Conservation (phyloP, 2,888 invertebrate genomes). For the Xestia xanthographa region DNA sequence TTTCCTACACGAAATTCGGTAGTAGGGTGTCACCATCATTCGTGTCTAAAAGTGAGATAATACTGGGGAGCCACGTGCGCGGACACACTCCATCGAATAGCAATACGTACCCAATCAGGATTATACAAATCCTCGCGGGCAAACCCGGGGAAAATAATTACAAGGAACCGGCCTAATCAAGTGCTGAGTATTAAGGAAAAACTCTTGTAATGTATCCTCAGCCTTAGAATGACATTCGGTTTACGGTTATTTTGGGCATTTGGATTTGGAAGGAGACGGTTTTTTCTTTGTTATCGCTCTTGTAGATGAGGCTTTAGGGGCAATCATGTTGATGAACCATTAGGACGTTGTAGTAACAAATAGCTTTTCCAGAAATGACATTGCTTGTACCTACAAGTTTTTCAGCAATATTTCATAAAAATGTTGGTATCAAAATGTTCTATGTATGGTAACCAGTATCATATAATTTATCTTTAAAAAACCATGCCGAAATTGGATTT, state of each 20-base stretch:
- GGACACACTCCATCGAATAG: constrained; percentile 88
- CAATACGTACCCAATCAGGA: constrained; percentile 90
- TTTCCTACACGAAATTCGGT: constrained; percentile 63
- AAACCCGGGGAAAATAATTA: constrained; percentile 86
- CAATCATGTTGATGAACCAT: constrained; percentile 20
- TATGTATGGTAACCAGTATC: background rate
- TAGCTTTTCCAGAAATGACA: background rate
- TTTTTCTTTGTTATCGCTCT: constrained; percentile 49
- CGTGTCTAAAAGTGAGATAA: constrained; percentile 79
- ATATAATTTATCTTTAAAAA: background rate
- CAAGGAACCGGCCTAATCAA: constrained; percentile 86
- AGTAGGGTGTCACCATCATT: constrained; percentile 69
- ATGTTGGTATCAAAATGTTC: background rate
- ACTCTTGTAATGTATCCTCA: constrained; percentile 68
- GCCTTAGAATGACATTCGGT: constrained; percentile 62
- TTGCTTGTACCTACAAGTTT: background rate
- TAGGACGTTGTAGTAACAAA: constrained; percentile 1
- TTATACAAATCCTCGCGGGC: constrained; percentile 88
- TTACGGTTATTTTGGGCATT: constrained; percentile 69
- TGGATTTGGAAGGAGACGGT: constrained; percentile 32
- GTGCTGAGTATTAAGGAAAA: constrained; percentile 85
- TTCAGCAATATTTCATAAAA: background rate
- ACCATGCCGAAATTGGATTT: background rate
- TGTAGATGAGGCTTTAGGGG: constrained; percentile 17
- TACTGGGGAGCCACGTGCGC: constrained; percentile 83